Evolutionary conservation across 1,140 invertebrate genomes (phyloP), one percentile per base, ranked within the genome.

Genomic region (Drosophila orosa): DNA sequence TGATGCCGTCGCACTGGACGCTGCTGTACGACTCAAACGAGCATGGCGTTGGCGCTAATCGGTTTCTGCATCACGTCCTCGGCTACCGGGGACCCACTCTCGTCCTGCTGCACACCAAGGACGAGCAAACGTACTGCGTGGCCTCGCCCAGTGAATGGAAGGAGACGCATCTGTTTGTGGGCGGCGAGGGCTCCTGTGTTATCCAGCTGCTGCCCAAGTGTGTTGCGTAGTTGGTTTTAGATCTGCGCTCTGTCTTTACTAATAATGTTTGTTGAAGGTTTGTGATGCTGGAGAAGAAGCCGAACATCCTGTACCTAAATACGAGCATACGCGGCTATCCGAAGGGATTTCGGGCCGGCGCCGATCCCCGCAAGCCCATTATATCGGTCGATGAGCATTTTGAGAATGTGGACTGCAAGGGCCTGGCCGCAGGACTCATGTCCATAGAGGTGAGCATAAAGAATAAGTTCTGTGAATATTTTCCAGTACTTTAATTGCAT

Each of bases 11-110:
- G 35, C 96, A 97, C 92, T 98, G 97, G 97, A 95, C 95, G 7
- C 93, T 95, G 35, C 92, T 98, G 15, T 98, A 98, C 92, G 95
- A 95, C 77, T 97, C 96, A 52, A 94, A 95, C 76, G 94, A 97
- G 58, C 96, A 98, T 90, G 97, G 97, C 4, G 92, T 97, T 8
- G 97, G 97, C 24, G 94, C 95, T 33, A 98, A 98, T 93, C 94
- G 97, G 15, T 97, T 98, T 92, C 92, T 96, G 81, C 96, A 97
- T 87, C 97, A 98, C 92, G 96, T 98, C 3, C 93, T 97, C 19
- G 95, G 95, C 8, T 98, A 98, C 92, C 93, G 95, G 50, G 97
- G 97, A 4, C 96, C 97, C 0, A 97, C 96, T 1, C 91, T 98
- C 19, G 94, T 95, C n/a, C 94, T 98, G 60, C 84, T 98, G 13